Conservation (phyloP, 2,797 vertebrate genomes). For the Microcaecilia unicolor region DNA sequence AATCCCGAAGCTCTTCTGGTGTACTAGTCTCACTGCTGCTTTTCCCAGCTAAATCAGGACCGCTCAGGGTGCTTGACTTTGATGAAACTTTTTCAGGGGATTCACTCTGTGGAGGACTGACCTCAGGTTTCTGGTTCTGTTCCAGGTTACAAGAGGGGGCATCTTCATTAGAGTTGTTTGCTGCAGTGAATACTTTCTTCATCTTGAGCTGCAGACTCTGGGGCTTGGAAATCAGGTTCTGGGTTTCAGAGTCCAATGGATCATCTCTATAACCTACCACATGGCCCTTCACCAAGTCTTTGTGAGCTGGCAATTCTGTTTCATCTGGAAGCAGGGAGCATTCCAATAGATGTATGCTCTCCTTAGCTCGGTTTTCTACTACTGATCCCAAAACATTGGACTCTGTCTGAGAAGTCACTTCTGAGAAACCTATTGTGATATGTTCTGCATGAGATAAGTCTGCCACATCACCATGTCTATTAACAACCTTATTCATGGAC, state of each 20-base stretch:
- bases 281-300: no score
- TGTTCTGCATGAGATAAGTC: no score
- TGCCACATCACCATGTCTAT: not conserved
- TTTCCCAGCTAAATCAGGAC: constrained; percentile 57
- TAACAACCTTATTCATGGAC: not conserved
- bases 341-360: not conserved
- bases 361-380: fast-evolving
- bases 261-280: no score
- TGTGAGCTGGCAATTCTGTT: no score
- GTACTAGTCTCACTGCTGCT: constrained; percentile 84
- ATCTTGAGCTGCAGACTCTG: not conserved
- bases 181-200: constrained; percentile 4
- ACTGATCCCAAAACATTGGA: not conserved
- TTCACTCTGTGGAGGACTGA: not conserved
- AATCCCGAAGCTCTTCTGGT: constrained; percentile 79
- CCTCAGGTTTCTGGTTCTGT: not conserved
- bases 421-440: not conserved
- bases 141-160: not conserved
- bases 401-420: no score
- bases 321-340: no score
- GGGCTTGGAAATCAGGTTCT: constrained; percentile 9
- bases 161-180: not conserved
- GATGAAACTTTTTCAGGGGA: constrained; percentile 33
- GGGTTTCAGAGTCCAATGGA: not conserved
- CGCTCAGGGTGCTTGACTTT: constrained; percentile 62